Evolutionary conservation across 2,888 invertebrate genomes (phyloP).

Genomic region (Harpagoxenus sublaevis): DNA sequence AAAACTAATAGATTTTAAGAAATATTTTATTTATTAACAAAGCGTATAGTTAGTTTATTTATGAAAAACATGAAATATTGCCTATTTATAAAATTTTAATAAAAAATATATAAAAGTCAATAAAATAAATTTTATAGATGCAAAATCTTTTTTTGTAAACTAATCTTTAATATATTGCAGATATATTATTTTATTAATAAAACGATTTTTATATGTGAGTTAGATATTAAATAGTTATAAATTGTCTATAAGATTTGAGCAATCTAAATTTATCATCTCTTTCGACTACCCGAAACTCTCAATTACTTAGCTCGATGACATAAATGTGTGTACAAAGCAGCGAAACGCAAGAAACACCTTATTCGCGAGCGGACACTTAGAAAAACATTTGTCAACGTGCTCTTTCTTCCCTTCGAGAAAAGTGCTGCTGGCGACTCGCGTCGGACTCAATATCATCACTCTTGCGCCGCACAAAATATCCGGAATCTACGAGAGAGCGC

Average conservation of each 20-base stretch:
- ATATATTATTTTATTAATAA: not conserved
- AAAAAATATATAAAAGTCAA: not conserved
- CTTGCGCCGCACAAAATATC: slow-evolving; percentile 18
- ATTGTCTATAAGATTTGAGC: not conserved
- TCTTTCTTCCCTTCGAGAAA: not conserved
- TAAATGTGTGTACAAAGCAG: not conserved
- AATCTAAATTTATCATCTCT: not conserved
- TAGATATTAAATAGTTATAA: not conserved
- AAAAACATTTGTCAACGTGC: slow-evolving; percentile 8
- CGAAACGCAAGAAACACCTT: slow-evolving; percentile 12
- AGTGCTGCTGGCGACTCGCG: not conserved
- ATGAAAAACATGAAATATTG: not conserved
- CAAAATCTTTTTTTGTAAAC: not conserved
- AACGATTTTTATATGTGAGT: not conserved
- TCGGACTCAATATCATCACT: slow-evolving; percentile 27
- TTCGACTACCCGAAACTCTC: not conserved
- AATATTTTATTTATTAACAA: not conserved
- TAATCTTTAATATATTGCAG: not conserved
- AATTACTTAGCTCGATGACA: not conserved
- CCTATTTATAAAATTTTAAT: not conserved
- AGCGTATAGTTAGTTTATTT: not conserved
- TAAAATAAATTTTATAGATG: not conserved
- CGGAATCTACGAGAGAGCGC: slow-evolving; percentile 13
- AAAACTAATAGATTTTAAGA: not conserved
- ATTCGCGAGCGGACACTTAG: slow-evolving; percentile 21